phyloP scores from a whole-genome alignment of 2,888 invertebrate genomes.

The Pseudococcus jackbeardsleyi region DNA sequence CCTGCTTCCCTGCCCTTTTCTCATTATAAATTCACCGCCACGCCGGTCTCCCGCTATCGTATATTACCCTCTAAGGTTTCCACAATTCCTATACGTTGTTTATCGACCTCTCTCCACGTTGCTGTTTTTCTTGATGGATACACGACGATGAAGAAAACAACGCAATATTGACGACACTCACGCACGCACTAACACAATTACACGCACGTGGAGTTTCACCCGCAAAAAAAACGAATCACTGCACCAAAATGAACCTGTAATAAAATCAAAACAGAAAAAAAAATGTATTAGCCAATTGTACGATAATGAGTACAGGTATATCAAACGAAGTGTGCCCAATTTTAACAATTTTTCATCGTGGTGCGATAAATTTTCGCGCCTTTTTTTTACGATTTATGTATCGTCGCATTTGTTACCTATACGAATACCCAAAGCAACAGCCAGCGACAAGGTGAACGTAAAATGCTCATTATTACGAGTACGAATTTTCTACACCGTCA shows the following conservation, averaged over 20 bases:
- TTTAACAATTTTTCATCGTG: slow-evolving; percentile 1
- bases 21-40: slow-evolving; percentile 33
- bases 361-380: not conserved
- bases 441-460: slow-evolving; percentile 16
- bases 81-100: slow-evolving; percentile 34
- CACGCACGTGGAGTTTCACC: slow-evolving; percentile 15
- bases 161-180: slow-evolving; percentile 1
- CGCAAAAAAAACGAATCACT: not conserved
- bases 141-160: not conserved
- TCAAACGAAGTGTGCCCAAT: not conserved
- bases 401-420: not conserved
- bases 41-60: not conserved
- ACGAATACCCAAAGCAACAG: not conserved
- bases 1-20: not conserved
- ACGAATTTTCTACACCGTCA: not conserved
- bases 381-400: not conserved
- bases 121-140: not conserved
- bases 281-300: not conserved
- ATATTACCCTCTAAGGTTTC: not conserved
- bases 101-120: slow-evolving; percentile 1
- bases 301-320: not conserved
- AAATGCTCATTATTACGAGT: slow-evolving; percentile 1
- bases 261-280: not conserved
- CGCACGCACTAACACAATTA: not conserved
- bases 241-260: slow-evolving; percentile 40